Conservation (phyloP, 2,888 invertebrate genomes). For the Eurytoma californica region DNA sequence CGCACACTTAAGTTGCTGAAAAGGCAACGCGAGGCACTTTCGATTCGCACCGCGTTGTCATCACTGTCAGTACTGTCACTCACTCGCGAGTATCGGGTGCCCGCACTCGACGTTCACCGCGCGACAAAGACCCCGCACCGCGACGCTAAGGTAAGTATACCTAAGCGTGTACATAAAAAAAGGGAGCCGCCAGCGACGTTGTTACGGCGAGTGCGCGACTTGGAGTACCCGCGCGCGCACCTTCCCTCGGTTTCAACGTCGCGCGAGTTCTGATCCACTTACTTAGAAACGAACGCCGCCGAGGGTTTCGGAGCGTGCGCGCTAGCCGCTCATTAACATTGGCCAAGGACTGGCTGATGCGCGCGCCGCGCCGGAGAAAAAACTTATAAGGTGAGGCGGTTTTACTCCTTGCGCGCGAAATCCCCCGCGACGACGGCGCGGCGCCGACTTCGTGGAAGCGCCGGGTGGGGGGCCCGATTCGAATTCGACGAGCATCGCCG, state of each 20-base stretch:
- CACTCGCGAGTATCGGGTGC: too few species aligned
- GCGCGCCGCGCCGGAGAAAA: slow-evolving; percentile 20
- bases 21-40: too few species aligned
- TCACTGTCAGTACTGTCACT: too few species aligned
- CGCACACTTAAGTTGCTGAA: too few species aligned
- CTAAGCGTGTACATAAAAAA: not conserved
- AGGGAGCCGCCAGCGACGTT: slow-evolving; percentile 9
- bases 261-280: slow-evolving; percentile 13
- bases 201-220: slow-evolving; percentile 1
- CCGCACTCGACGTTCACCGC: not conserved
- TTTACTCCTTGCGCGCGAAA: not conserved
- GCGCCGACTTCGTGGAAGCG: not conserved
- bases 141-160: not conserved
- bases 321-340: slow-evolving; percentile 11
- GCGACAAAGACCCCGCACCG: not conserved
- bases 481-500: not conserved
- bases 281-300: not conserved
- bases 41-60: too few species aligned
- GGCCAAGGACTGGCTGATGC: slow-evolving; percentile 8
- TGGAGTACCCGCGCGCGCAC: not conserved
- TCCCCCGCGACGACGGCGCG: slow-evolving; percentile 11
- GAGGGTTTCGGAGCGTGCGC: not conserved
- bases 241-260: not conserved
- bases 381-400: slow-evolving; percentile 48
- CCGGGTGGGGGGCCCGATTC: not conserved